Evolutionary conservation across 2,113 vertebrate genomes (phyloP).

Genomic region (Alethe castanea): DNA sequence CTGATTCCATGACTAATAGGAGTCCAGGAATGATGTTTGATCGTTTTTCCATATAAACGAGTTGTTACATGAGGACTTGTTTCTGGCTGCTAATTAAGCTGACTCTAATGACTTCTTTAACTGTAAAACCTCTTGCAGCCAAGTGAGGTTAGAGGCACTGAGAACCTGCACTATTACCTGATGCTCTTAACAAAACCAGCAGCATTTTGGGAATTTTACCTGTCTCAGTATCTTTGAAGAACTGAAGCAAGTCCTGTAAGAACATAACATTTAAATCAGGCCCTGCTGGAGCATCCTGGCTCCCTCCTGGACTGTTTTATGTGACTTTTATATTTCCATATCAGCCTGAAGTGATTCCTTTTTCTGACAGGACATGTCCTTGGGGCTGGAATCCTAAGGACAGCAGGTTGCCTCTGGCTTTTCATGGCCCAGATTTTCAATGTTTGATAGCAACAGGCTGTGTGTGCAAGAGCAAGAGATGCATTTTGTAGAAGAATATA

Average conservation of each 20-base stretch:
- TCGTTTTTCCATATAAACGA: neutral
- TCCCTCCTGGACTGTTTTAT: neutral
- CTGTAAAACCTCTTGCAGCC: neutral
- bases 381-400: neutral
- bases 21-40: neutral
- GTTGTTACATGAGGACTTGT: neutral
- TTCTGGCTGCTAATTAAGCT: neutral
- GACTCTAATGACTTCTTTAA: neutral
- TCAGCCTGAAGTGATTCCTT: neutral
- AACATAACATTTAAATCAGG: neutral
- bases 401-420: neutral
- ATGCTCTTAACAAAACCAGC: neutral
- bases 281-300: neutral
- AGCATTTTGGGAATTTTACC: neutral
- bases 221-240: neutral
- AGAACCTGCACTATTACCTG: neutral
- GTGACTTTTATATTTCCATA: neutral
- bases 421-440: neutral
- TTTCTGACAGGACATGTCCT: neutral
- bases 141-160: neutral
- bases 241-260: neutral
- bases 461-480: neutral
- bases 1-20: neutral
- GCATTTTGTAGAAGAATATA: neutral
- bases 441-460: neutral